Conservation (phyloP, 2,888 invertebrate genomes). For the Siphonodentalium dalli region DNA sequence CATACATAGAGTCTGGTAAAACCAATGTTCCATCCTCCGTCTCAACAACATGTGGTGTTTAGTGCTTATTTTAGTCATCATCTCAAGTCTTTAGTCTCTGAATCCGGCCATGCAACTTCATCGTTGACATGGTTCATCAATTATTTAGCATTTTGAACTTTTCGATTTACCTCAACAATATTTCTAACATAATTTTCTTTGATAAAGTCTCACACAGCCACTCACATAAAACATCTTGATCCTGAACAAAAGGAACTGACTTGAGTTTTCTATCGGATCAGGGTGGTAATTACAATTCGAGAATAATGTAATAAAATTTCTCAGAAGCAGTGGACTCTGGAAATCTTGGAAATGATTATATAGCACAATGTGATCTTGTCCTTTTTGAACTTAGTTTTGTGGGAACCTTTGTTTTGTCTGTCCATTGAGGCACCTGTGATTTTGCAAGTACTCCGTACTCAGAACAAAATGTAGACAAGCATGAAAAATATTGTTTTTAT, state of each 20-base stretch:
- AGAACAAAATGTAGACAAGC: too few species aligned
- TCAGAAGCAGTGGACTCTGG: background rate
- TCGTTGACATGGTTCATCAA: too few species aligned
- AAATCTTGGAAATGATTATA: background rate
- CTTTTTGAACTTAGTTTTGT: too few species aligned
- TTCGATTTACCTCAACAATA: background rate
- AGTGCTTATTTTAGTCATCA: background rate
- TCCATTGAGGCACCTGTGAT: too few species aligned
- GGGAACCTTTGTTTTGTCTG: too few species aligned
- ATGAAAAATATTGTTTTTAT: too few species aligned
- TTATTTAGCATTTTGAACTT: background rate
- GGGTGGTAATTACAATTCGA: constrained; percentile 2
- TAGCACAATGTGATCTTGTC: background rate
- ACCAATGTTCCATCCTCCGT: too few species aligned
- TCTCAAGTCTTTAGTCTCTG: background rate
- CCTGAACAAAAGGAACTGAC: background rate
- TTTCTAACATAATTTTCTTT: background rate
- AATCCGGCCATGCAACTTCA: constrained; percentile 6
- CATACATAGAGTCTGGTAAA: too few species aligned
- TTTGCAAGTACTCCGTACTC: too few species aligned
- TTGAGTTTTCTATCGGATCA: background rate
- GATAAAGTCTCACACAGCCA: background rate
- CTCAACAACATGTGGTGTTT: too few species aligned
- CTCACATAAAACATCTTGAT: background rate
- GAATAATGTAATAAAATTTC: background rate